Conservation (phyloP, 2,113 vertebrate genomes). For the Nettapus auritus region DNA sequence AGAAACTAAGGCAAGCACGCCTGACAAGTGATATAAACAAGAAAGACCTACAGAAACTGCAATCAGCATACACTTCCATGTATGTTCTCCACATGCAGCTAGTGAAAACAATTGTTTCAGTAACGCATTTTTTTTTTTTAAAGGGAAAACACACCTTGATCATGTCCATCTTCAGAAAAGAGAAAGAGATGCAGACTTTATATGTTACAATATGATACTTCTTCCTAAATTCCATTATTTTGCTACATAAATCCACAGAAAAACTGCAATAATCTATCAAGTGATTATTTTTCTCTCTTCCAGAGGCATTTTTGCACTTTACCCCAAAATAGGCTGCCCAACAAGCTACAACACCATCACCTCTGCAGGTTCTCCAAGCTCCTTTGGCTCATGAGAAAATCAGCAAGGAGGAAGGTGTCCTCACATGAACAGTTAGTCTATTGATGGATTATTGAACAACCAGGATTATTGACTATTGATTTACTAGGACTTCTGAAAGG, state of each 20-base stretch:
- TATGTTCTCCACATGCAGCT: rapidly evolving
- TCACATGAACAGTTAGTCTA: neutral
- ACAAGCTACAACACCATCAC: neutral
- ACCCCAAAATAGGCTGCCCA: neutral
- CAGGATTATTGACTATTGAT: neutral
- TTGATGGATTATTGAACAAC: neutral
- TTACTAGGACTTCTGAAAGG: neutral
- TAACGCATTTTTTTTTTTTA: neutral
- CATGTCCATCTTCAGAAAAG: neutral
- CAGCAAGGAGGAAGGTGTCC: neutral
- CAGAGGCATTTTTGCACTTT: neutral
- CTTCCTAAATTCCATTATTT: neutral
- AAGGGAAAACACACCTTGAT: neutral
- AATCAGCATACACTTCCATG: neutral
- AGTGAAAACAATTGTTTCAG: neutral
- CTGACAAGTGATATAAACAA: neutral
- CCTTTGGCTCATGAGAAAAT: neutral
- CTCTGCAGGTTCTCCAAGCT: neutral
- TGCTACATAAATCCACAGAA: neutral
- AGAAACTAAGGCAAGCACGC: neutral
- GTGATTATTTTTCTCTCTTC: neutral
- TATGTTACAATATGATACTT: neutral
- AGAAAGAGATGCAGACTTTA: neutral
- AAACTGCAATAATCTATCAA: neutral
- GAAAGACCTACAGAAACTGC: neutral